Percentiles rank a stretch among this genome's conserved stretches.
These are phyloP conservation scores for Grammomys surdaster DNA, from an alignment of 2,113 vertebrate genomes.

Conservation along the genomic window DNA sequence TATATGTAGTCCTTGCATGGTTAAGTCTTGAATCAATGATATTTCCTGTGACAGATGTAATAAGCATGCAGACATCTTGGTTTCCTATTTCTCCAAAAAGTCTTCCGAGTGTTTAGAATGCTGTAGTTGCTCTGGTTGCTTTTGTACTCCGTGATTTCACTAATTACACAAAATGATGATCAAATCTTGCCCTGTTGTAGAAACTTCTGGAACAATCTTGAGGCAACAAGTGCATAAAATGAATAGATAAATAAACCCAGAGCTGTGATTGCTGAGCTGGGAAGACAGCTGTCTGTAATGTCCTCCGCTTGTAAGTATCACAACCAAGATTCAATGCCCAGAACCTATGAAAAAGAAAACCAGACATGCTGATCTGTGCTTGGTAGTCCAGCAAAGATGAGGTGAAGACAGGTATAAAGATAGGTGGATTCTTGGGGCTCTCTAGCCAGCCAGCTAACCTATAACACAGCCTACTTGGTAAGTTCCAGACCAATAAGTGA, in stretches of 20 bases:
- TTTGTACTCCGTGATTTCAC: background rate
- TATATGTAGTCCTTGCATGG: background rate
- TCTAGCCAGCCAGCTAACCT: background rate
- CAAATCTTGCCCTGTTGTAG: background rate
- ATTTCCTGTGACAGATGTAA: constrained; percentile 23
- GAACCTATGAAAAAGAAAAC: background rate
- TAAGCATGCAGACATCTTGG: background rate
- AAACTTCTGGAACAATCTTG: background rate
- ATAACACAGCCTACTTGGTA: background rate
- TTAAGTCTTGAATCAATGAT: background rate
- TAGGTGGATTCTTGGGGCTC: background rate
- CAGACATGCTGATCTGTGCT: background rate
- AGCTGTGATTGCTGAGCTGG: background rate
- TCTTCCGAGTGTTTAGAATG: background rate
- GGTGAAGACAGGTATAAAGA: background rate
- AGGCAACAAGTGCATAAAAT: background rate
- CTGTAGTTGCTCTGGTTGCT: background rate
- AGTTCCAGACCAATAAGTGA: background rate
- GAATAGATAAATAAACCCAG: background rate
- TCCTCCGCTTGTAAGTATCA: background rate
- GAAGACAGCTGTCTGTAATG: background rate
- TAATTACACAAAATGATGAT: background rate
- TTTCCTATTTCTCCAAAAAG: background rate
- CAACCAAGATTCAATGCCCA: background rate
- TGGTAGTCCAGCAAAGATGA: background rate